These are phyloP conservation scores for Acronicta alni DNA, from an alignment of 2,888 invertebrate genomes.

Conservation along the genomic window DNA sequence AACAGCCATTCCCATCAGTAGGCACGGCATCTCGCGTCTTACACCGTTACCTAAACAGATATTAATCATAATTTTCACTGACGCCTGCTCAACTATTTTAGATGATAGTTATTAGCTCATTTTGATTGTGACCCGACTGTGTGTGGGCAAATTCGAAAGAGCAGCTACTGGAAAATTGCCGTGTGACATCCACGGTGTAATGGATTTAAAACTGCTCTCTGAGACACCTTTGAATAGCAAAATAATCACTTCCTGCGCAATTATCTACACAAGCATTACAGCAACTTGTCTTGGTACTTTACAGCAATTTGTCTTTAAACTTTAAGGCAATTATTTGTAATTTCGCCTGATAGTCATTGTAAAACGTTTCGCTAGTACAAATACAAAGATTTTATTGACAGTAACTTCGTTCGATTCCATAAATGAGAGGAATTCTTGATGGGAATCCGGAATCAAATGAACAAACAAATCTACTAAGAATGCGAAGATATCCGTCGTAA, in stretches of 20 bases:
- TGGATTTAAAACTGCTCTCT: slow-evolving; percentile 86
- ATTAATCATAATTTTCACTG: slow-evolving; percentile 89
- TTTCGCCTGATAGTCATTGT: slow-evolving; percentile 31
- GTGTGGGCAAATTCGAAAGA: slow-evolving; percentile 79
- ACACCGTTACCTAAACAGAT: slow-evolving; percentile 87
- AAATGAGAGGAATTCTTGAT: slow-evolving; percentile 48
- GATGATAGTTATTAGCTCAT: slow-evolving; percentile 87
- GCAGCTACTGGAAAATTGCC: slow-evolving; percentile 87
- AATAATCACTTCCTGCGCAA: slow-evolving; percentile 85
- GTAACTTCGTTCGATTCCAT: slow-evolving; percentile 46
- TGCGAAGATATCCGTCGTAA: slow-evolving; percentile 39
- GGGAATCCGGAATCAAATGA: slow-evolving; percentile 50
- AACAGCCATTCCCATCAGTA: slow-evolving; percentile 68
- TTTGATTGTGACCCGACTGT: slow-evolving; percentile 78
- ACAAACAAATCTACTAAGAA: slow-evolving; percentile 50
- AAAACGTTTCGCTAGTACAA: slow-evolving; percentile 22
- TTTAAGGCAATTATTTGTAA: slow-evolving; percentile 39
- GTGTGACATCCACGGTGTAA: slow-evolving; percentile 83
- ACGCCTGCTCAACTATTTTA: slow-evolving; percentile 81
- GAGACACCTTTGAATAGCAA: slow-evolving; percentile 81
- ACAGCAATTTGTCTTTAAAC: slow-evolving; percentile 58
- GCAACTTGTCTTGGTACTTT: slow-evolving; percentile 66
- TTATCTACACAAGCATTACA: slow-evolving; percentile 68
- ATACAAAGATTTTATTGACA: slow-evolving; percentile 38
- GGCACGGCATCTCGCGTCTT: slow-evolving; percentile 51